Conservation (phyloP, 2,797 vertebrate genomes). For the Malacoraja senta region DNA sequence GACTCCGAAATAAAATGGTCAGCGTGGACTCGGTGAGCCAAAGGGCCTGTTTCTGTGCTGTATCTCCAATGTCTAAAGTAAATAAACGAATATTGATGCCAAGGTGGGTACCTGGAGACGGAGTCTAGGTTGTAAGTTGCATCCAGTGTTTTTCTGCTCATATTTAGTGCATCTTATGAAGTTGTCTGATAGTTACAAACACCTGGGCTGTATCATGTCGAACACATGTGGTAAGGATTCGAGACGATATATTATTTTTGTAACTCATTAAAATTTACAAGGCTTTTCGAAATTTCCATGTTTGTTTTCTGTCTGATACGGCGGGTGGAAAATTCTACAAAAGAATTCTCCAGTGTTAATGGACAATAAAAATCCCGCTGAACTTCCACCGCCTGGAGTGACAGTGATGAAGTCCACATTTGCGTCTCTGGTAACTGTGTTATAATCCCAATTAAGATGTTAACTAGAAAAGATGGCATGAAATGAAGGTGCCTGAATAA, state of each 20-base stretch:
- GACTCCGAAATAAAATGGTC: too few species aligned
- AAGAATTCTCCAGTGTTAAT: neutral
- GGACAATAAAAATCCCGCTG: conserved; percentile 2
- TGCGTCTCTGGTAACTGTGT: neutral
- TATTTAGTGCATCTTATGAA: neutral
- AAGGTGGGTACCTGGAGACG: too few species aligned
- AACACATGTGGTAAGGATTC: neutral
- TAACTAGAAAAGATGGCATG: neutral
- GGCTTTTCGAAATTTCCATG: conserved; percentile 1
- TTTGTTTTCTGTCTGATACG: neutral
- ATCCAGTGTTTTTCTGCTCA: neutral
- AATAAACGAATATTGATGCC: neutral
- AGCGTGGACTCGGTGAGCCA: too few species aligned
- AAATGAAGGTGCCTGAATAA: too few species aligned
- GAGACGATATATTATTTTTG: conserved; percentile 1
- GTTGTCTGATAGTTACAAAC: neutral
- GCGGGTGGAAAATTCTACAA: neutral
- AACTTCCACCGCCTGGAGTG: neutral
- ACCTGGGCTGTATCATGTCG: neutral
- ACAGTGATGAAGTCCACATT: conserved; percentile 20
- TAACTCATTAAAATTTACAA: conserved; percentile 32
- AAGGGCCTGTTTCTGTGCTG: too few species aligned
- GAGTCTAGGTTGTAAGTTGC: too few species aligned
- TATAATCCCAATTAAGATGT: neutral
- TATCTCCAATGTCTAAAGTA: too few species aligned